A percentile compares a stretch with the other conserved stretches of the same genome.
phyloP scores from a whole-genome alignment of 2,113 vertebrate species.

The Gallinago paraguaiae region DNA sequence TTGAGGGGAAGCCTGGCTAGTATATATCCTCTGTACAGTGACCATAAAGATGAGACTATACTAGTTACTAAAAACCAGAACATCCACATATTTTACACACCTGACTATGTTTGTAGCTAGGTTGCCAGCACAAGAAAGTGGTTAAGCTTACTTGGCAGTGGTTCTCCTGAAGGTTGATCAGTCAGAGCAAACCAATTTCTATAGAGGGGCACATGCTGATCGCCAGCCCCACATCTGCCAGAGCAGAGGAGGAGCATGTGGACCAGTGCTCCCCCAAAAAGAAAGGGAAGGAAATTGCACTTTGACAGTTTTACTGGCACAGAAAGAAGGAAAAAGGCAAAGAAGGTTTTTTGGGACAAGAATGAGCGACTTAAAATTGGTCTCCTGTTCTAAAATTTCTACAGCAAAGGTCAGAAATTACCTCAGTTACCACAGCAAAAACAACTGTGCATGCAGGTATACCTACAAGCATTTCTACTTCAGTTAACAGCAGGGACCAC shows the following conservation, averaged over 20 bases:
- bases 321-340: neutral
- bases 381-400: neutral
- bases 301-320: fast-evolving
- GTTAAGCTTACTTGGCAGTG: neutral
- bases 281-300: fast-evolving
- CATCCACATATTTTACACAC: neutral
- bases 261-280: fast-evolving
- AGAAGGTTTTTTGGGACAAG: neutral
- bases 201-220: neutral
- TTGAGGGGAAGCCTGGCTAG: neutral
- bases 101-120: neutral
- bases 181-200: neutral
- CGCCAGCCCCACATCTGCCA: neutral
- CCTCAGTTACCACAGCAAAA: neutral
- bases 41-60: neutral
- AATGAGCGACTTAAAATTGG: neutral
- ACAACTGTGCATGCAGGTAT: neutral
- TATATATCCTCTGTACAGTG: neutral
- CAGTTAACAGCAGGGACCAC: neutral
- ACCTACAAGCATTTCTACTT: neutral
- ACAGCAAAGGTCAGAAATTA: neutral
- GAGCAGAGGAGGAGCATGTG: fast-evolving
- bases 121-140: neutral
- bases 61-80: neutral
- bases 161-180: neutral